Evolutionary conservation across 2,113 vertebrate genomes (phyloP).

Genomic region (Entosphenus tridentatus): DNA sequence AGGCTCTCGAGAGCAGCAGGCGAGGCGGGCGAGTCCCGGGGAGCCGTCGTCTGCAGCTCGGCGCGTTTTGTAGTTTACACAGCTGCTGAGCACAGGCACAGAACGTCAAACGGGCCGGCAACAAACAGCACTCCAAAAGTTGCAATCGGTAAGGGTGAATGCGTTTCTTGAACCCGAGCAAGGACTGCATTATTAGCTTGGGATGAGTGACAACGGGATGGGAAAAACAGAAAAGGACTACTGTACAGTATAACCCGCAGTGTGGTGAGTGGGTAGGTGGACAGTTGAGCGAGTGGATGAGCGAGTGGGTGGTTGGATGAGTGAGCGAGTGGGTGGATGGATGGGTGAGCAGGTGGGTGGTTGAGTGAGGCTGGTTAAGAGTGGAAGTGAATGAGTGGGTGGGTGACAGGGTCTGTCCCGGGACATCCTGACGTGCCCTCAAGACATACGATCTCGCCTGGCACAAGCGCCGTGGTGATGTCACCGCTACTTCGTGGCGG

Average conservation of each 20-base stretch:
- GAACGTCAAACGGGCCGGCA: too few relatives aligned
- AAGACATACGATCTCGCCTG: too few relatives aligned
- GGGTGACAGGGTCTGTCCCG: neutral
- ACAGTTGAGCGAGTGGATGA: neutral
- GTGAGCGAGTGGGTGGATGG: neutral
- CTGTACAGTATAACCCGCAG: neutral
- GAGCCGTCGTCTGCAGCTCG: too few relatives aligned
- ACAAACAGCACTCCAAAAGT: too few relatives aligned
- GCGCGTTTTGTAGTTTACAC: too few relatives aligned
- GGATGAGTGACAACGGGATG: neutral
- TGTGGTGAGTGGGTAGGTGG: neutral
- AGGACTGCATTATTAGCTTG: neutral
- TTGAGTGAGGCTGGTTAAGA: neutral
- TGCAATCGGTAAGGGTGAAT: too few relatives aligned
- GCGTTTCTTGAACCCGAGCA: neutral
- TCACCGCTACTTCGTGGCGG: too few relatives aligned
- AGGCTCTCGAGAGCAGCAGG: too few relatives aligned
- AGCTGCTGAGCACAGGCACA: too few relatives aligned
- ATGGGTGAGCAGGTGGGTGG: neutral
- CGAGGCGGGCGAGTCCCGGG: too few relatives aligned
- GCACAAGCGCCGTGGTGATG: too few relatives aligned
- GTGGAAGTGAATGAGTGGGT: neutral
- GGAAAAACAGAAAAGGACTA: neutral
- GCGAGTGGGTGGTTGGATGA: neutral
- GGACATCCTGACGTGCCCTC: too few relatives aligned